Percentiles rank a stretch among this genome's conserved stretches.
phyloP scores from a whole-genome alignment of 2,797 vertebrate genomes.

The Periophthalmus magnuspinnatus region DNA sequence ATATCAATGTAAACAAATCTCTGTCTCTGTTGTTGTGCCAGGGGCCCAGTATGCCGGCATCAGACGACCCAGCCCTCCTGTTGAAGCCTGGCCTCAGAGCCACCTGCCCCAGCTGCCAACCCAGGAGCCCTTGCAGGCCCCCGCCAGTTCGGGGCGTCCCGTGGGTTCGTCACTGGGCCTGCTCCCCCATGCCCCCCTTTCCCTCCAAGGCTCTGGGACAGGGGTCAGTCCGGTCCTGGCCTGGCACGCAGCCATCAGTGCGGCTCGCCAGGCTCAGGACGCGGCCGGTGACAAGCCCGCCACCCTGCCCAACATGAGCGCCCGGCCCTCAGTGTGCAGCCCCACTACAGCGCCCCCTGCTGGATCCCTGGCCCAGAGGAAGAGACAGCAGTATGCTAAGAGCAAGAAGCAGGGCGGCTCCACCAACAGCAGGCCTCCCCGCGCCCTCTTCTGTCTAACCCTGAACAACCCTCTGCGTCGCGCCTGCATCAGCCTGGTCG shows the following conservation, averaged over 20 bases:
- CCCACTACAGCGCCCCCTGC: conserved; percentile 75
- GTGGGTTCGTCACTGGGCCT: conserved; percentile 64
- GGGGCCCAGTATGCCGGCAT: conserved; percentile 94
- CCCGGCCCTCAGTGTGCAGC: conserved; percentile 57
- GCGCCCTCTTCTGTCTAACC: conserved; percentile 98
- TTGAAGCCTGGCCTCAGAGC: conserved; percentile 85
- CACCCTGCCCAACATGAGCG: conserved; percentile 64
- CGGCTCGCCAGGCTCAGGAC: conserved; percentile 89
- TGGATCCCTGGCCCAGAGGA: conserved; percentile 93
- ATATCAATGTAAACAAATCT: too few species aligned
- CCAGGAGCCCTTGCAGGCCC: conserved; percentile 60
- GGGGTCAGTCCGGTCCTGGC: conserved; percentile 79
- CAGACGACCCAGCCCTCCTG: conserved; percentile 83
- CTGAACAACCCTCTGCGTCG: conserved; percentile 98
- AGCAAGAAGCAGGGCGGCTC: conserved; percentile 98
- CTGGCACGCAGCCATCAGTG: conserved; percentile 93
- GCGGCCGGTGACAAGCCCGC: conserved; percentile 64
- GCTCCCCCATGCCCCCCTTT: conserved; percentile 34
- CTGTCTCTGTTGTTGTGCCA: conserved; percentile 53
- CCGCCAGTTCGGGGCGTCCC: conserved; percentile 60
- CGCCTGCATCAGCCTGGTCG: conserved; percentile 99
- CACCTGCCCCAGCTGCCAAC: conserved; percentile 76
- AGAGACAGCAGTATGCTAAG: conserved; percentile 98
- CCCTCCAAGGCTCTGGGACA: too few species aligned
- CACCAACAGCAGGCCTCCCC: conserved; percentile 89